These are phyloP conservation scores for Plodia interpunctella DNA, from an alignment of 1,140 invertebrate species.

Conservation along the genomic window DNA sequence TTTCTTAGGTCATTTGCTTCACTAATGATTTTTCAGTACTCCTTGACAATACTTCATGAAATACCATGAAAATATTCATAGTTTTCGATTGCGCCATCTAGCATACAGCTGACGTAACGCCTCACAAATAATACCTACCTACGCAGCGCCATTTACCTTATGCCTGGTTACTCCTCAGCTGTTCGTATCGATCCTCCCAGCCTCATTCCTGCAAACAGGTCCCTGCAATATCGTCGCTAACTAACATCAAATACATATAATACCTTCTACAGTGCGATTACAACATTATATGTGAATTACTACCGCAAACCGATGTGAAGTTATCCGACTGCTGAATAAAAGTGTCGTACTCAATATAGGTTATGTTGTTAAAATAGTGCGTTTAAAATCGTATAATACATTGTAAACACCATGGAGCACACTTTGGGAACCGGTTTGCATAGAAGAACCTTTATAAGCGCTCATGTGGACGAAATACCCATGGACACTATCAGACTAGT, in stretches of 20 bases:
- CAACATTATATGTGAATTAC: too few species aligned
- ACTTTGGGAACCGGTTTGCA: constrained; percentile 36
- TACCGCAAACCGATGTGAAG: too few species aligned
- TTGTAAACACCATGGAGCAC: constrained; percentile 38
- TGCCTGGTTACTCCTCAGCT: constrained; percentile 30
- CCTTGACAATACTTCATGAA: too few species aligned
- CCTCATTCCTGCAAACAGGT: constrained; percentile 38
- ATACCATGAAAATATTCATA: too few species aligned
- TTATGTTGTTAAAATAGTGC: constrained; percentile 31
- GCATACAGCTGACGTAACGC: background rate
- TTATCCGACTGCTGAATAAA: background rate
- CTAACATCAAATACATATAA: constrained; percentile 18
- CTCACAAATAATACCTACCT: background rate
- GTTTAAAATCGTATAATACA: background rate
- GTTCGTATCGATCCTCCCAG: constrained; percentile 58
- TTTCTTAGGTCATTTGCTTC: too few species aligned
- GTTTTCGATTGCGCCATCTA: too few species aligned
- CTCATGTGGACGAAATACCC: constrained; percentile 47
- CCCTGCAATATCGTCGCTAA: constrained; percentile 45
- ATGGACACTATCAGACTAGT: constrained; percentile 61
- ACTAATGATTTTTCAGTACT: too few species aligned
- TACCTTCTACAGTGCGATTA: constrained; percentile 5
- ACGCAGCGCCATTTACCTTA: too few species aligned
- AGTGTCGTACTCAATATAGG: constrained; percentile 21
- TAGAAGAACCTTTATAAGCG: constrained; percentile 57